Percentiles rank a stretch among this genome's conserved stretches.
These are phyloP conservation scores for Monodelphis domestica DNA, from an alignment of 2,797 vertebrate species.

Conservation along the genomic window DNA sequence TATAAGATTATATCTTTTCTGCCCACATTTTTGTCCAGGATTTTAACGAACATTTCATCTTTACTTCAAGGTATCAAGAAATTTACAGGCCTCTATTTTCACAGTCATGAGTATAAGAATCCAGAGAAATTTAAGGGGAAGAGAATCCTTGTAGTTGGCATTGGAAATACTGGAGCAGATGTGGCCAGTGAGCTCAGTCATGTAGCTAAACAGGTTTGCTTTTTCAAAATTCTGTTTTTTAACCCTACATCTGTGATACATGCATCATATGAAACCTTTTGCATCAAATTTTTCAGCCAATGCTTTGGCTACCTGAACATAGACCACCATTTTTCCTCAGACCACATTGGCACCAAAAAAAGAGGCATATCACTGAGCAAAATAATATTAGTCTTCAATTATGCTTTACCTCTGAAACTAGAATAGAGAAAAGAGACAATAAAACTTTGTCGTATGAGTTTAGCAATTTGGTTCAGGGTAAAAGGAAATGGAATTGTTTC, in stretches of 20 bases:
- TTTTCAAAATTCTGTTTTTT: neutral
- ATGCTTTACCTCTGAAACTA: neutral
- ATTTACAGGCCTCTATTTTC: conserved; percentile 84
- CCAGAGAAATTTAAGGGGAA: conserved; percentile 84
- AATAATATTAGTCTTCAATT: neutral
- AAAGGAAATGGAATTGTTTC: no score
- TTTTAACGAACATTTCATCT: neutral
- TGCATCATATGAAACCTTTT: neutral
- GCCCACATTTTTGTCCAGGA: neutral
- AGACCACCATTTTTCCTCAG: neutral
- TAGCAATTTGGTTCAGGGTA: neutral
- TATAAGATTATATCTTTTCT: neutral
- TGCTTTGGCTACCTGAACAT: neutral
- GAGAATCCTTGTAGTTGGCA: conserved; percentile 88
- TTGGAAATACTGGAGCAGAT: conserved; percentile 90
- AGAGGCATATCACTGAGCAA: neutral
- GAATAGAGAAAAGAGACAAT: neutral
- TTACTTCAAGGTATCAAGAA: conserved; percentile 83
- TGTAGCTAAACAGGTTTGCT: conserved; percentile 85
- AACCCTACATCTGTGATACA: neutral
- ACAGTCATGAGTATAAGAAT: conserved; percentile 89
- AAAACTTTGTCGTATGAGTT: neutral
- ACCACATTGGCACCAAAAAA: neutral
- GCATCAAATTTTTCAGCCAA: neutral
- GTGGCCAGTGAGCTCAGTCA: conserved; percentile 88